phyloP scores from a whole-genome alignment of 2,888 invertebrate species.

The Deilephila elpenor region DNA sequence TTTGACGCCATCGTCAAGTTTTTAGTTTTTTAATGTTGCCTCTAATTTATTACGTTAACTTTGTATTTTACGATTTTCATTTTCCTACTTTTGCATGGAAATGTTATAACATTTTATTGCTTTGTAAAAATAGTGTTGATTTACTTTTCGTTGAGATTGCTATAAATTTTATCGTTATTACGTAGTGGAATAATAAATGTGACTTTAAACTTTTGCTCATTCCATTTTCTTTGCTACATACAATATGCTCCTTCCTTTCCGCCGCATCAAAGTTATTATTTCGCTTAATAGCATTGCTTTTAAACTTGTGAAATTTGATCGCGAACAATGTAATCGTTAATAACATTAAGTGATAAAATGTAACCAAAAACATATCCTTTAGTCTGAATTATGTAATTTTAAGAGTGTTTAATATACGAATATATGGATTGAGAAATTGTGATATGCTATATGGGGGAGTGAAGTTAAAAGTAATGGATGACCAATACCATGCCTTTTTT shows the following conservation, averaged over 20 bases:
- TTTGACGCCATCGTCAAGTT: conserved; percentile 30
- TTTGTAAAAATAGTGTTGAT: conserved; percentile 34
- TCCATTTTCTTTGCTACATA: conserved; percentile 34
- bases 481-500: conserved; percentile 21
- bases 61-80: not conserved
- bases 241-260: not conserved
- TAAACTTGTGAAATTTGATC: conserved; percentile 22
- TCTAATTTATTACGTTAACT: conserved; percentile 26
- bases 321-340: conserved; percentile 32
- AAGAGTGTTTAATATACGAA: conserved; percentile 52
- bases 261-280: conserved; percentile 1
- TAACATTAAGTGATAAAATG: conserved; percentile 68
- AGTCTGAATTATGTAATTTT: conserved; percentile 69
- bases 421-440: conserved; percentile 32
- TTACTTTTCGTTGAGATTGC: conserved; percentile 41
- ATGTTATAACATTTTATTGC: conserved; percentile 23
- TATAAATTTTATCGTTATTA: conserved; percentile 54
- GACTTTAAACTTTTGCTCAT: conserved; percentile 66
- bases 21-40: conserved; percentile 31
- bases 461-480: conserved; percentile 19
- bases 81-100: conserved; percentile 27
- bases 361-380: conserved; percentile 81
- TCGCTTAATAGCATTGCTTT: conserved; percentile 7
- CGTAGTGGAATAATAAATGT: conserved; percentile 79
- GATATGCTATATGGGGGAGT: conserved; percentile 18